Percentiles rank a stretch among this genome's conserved stretches.
Conservation (phyloP, 1,140 invertebrate genomes). For the Cotesia glomerata region DNA sequence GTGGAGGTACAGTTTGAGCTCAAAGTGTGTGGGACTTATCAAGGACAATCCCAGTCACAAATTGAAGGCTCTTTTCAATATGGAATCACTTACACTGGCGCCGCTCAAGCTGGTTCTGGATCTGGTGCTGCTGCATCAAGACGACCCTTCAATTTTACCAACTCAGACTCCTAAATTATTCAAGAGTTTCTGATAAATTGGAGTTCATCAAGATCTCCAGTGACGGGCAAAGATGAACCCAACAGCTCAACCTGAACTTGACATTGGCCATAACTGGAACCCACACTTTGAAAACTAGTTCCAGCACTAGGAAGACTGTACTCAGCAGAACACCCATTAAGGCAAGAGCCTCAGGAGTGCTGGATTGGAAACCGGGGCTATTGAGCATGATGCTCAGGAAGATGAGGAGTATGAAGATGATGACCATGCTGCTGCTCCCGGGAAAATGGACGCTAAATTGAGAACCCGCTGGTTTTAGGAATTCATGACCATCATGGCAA, state of each 20-base stretch:
- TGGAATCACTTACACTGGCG: conserved; percentile 80
- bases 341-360: conserved; percentile 23
- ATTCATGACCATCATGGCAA: too few relatives aligned
- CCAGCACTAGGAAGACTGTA: conserved; percentile 40
- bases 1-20: conserved; percentile 77
- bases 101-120: conserved; percentile 80
- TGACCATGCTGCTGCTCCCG: neutral
- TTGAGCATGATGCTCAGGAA: conserved; percentile 54
- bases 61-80: conserved; percentile 78
- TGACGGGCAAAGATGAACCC: conserved; percentile 57
- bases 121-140: conserved; percentile 57
- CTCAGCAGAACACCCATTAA: conserved; percentile 24
- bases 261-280: conserved; percentile 58
- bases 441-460: conserved; percentile 3
- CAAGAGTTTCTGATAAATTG: conserved; percentile 44
- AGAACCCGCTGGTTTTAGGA: too few relatives aligned
- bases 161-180: conserved; percentile 47
- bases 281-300: conserved; percentile 61
- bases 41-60: conserved; percentile 81
- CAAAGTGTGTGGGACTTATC: conserved; percentile 75
- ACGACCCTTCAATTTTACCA: conserved; percentile 55
- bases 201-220: conserved; percentile 53
- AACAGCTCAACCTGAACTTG: neutral
- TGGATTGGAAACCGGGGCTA: conserved; percentile 36
- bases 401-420: conserved; percentile 53